phyloP scores from a whole-genome alignment of 1,140 invertebrate genomes.

The Drosophila yakuba region DNA sequence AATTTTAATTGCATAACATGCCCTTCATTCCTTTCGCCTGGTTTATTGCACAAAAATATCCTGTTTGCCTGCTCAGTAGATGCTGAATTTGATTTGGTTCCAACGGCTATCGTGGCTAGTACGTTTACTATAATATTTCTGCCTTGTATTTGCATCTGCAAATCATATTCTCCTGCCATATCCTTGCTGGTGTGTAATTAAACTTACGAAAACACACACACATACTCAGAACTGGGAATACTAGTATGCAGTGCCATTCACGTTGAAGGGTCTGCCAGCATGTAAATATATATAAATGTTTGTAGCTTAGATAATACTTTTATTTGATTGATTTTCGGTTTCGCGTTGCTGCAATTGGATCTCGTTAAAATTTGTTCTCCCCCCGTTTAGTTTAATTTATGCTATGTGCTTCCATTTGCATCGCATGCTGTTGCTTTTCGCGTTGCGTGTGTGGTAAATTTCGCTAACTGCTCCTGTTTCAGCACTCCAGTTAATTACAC shows the following conservation, averaged over 20 bases:
- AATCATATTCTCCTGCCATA: slow-evolving; percentile 15
- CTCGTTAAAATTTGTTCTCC: slow-evolving; percentile 56
- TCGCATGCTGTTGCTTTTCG: slow-evolving; percentile 15
- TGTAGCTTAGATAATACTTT: slow-evolving; percentile 83
- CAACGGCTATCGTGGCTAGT: slow-evolving; percentile 45
- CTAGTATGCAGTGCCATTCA: slow-evolving; percentile 47
- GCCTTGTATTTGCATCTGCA: neutral
- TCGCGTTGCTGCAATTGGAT: slow-evolving; percentile 58
- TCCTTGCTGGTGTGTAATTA: slow-evolving; percentile 3
- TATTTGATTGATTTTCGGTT: slow-evolving; percentile 84
- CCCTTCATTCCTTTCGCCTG: slow-evolving; percentile 27
- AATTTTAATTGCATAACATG: slow-evolving; percentile 78
- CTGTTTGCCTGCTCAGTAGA: slow-evolving; percentile 12
- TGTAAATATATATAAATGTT: slow-evolving; percentile 60
- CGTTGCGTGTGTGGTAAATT: slow-evolving; percentile 58
- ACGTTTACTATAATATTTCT: slow-evolving; percentile 17
- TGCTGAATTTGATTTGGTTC: slow-evolving; percentile 42
- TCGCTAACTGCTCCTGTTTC: slow-evolving; percentile 65
- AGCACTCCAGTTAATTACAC: slow-evolving; percentile 68
- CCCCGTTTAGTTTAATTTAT: slow-evolving; percentile 50
- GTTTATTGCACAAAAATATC: slow-evolving; percentile 78
- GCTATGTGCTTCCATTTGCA: slow-evolving; percentile 49
- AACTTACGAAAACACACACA: slow-evolving; percentile 16
- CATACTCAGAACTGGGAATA: slow-evolving; percentile 36
- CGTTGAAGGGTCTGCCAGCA: slow-evolving; percentile 31